Evolutionary conservation across 2,113 vertebrate genomes (phyloP).

Genomic region (Cricetomys ansorgei): DNA sequence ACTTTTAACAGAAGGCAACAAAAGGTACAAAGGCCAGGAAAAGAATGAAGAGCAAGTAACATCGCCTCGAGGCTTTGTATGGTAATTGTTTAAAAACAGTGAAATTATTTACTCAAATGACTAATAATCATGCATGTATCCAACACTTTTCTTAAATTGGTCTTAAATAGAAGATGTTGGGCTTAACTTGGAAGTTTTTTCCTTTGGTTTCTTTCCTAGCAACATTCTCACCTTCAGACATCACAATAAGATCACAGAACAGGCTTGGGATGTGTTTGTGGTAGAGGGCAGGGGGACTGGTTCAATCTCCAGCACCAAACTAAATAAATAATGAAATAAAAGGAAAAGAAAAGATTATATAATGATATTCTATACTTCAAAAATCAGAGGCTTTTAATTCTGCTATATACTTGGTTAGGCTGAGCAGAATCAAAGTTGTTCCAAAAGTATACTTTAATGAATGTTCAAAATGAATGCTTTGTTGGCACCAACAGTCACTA

Average conservation of each 20-base stretch:
- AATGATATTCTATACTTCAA: neutral
- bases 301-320: neutral
- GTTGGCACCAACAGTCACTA: neutral
- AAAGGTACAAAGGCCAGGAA: neutral
- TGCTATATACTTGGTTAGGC: neutral
- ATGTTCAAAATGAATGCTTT: neutral
- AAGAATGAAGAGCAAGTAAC: neutral
- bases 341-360: neutral
- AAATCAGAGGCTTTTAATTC: neutral
- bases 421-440: neutral
- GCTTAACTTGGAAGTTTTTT: neutral
- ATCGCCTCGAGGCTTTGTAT: neutral
- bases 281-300: neutral
- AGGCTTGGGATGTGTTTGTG: neutral
- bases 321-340: neutral
- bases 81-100: neutral
- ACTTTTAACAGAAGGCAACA: neutral
- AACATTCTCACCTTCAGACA: slow-evolving; percentile 6
- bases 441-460: slow-evolving; percentile 1
- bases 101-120: neutral
- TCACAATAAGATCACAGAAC: neutral
- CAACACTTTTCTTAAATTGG: neutral
- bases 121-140: neutral
- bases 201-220: neutral
- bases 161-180: neutral